Percentiles rank a stretch among this genome's conserved stretches.
Conservation (phyloP, 2,797 vertebrate genomes). For the Syngnathus acus region DNA sequence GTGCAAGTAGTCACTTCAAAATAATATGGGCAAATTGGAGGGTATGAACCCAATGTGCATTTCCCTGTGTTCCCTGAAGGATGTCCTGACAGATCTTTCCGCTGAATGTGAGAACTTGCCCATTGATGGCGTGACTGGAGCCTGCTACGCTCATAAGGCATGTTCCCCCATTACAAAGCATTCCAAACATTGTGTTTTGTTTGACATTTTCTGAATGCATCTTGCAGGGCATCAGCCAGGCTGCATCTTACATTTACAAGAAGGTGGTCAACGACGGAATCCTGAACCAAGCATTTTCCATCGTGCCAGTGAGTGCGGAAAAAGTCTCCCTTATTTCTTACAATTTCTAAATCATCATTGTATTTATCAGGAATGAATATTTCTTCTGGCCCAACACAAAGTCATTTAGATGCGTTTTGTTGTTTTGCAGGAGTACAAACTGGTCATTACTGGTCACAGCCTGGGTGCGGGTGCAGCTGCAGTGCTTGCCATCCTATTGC, state of each 20-base stretch:
- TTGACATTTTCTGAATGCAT: background rate
- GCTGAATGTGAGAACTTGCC: slow-evolving; percentile 85
- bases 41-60: background rate
- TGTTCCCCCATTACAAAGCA: background rate
- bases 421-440: slow-evolving; percentile 80
- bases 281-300: slow-evolving; percentile 87
- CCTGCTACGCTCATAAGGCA: slow-evolving; percentile 91
- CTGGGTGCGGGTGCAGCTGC: slow-evolving; percentile 87
- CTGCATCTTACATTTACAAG: slow-evolving; percentile 83
- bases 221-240: slow-evolving; percentile 86
- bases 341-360: background rate
- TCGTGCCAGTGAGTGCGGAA: slow-evolving; percentile 79
- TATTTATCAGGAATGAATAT: no score
- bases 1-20: background rate
- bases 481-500: slow-evolving; percentile 78
- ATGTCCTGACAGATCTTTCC: slow-evolving; percentile 89
- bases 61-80: slow-evolving; percentile 61
- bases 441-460: slow-evolving; percentile 92
- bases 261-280: slow-evolving; percentile 87
- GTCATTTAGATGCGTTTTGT: background rate
- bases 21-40: background rate
- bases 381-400: no score
- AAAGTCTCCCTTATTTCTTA: background rate
- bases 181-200: no score
- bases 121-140: slow-evolving; percentile 78